Base-by-base conservation (phyloP, 2,797 vertebrate genomes). In the Xiphophorus birchmanni region DNA sequence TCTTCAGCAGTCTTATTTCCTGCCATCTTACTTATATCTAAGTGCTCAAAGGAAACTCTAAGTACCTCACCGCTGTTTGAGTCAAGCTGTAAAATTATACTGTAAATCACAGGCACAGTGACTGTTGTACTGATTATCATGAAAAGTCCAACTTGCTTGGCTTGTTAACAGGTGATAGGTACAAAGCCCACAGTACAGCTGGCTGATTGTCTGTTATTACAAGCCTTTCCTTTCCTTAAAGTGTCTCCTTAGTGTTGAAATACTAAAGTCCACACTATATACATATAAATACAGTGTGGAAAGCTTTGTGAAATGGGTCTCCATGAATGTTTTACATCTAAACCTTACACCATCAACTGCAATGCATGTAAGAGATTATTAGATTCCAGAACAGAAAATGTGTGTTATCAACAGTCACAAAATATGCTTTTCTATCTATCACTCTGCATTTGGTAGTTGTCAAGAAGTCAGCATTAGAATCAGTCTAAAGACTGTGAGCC, bases 91-190 rank as follows among this genome's bases (percentile, higher is more conserved):
- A 23, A 71, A 44, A 75, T 75, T 26, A 37, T n/a, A 74, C 32
- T 29, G 71, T 76, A 77, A 77, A 73, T 74, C 12, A n/a, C 47
- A 48, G 58, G 8, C 47, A 73, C 29, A 23, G 23, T 80, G 37
- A 77, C 74, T 83, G 58, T 47, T 83, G 40, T 44, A 2, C 0
- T 37, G 52, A 78, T 71, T 75, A 63, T 72, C 37, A 29, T 52
- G 26, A 0, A 32, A 79, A 56, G 65, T 73, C 74, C 74, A 76
- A 48, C 72, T 32, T 69, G 50, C 69, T 75, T 84, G 76, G 21
- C 9, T 23, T 56, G 69, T 2, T 13, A 81, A 65, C 65, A 78
- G 56, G 7, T 63, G 56, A 7, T 67, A 23, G 13, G 47, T 52
- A 47, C n/a, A 29, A n/a, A 47, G 69, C 69, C 26, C 69, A 73